These are phyloP conservation scores for Lithobates pipiens DNA, from an alignment of 2,797 vertebrate genomes.

Conservation along the genomic window DNA sequence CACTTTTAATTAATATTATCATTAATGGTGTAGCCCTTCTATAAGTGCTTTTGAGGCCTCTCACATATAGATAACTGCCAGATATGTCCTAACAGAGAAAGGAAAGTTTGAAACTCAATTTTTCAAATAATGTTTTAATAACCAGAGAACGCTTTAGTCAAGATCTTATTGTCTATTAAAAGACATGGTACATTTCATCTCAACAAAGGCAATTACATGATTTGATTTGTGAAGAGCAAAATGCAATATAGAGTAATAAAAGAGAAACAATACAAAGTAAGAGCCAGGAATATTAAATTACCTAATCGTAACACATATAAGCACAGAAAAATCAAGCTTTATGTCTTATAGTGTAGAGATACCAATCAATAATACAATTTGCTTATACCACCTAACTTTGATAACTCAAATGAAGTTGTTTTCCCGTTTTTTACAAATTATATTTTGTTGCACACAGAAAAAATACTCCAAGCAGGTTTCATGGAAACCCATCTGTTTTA, in stretches of 20 bases:
- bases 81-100: conserved; percentile 26
- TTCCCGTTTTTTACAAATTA: conserved; percentile 51
- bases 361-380: conserved; percentile 58
- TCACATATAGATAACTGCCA: not conserved
- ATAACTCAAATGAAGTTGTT: conserved; percentile 55
- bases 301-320: conserved; percentile 70
- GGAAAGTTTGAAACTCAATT: conserved; percentile 55
- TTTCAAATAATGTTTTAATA: conserved; percentile 64
- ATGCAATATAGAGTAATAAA: conserved; percentile 74
- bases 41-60: not conserved
- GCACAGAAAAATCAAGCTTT: conserved; percentile 53
- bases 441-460: conserved; percentile 46
- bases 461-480: conserved; percentile 23
- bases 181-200: conserved; percentile 68
- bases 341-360: conserved; percentile 45
- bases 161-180: conserved; percentile 68
- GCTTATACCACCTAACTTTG: conserved; percentile 49
- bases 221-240: conserved; percentile 67
- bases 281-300: conserved; percentile 71
- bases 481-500: conserved; percentile 40
- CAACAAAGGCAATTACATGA: conserved; percentile 68
- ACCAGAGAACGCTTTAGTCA: conserved; percentile 64
- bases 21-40: not conserved
- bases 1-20: not conserved
- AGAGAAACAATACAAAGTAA: conserved; percentile 70